Conservation (phyloP, 2,113 vertebrate species). For the Eptatretus burgeri region DNA sequence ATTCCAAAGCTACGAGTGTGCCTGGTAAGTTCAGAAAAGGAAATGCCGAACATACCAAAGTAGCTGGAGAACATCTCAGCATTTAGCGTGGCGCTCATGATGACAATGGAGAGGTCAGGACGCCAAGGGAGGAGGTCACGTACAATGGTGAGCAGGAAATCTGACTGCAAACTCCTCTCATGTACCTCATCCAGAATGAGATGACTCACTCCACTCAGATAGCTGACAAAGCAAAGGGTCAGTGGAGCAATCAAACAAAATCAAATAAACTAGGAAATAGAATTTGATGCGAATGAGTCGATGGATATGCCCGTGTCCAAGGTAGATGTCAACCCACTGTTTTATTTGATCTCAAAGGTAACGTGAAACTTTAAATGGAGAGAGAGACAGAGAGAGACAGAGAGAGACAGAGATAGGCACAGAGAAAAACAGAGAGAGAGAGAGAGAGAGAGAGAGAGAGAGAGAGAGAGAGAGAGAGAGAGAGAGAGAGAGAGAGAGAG, state of each 20-base stretch:
- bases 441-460: too few relatives aligned
- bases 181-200: constrained; percentile 82
- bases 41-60: constrained; percentile 29
- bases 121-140: constrained; percentile 42
- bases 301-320: neutral
- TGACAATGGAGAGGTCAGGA: constrained; percentile 45
- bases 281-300: too few relatives aligned
- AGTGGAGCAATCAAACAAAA: neutral
- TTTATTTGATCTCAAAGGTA: neutral
- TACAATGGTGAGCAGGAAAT: constrained; percentile 57
- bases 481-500: neutral
- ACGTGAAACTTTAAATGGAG: neutral
- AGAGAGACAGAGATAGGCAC: too few relatives aligned
- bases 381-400: neutral
- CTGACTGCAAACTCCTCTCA: constrained; percentile 77
- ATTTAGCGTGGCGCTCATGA: constrained; percentile 90
- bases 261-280: neutral
- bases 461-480: neutral
- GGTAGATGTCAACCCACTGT: neutral
- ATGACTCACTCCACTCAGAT: constrained; percentile 51
- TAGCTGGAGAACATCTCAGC: constrained; percentile 85
- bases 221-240: constrained; percentile 17
- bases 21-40: too few relatives aligned
- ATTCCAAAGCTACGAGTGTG: too few relatives aligned
- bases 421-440: too few relatives aligned